phyloP scores from a whole-genome alignment of 2,113 vertebrate genomes.

The Carlito syrichta region DNA sequence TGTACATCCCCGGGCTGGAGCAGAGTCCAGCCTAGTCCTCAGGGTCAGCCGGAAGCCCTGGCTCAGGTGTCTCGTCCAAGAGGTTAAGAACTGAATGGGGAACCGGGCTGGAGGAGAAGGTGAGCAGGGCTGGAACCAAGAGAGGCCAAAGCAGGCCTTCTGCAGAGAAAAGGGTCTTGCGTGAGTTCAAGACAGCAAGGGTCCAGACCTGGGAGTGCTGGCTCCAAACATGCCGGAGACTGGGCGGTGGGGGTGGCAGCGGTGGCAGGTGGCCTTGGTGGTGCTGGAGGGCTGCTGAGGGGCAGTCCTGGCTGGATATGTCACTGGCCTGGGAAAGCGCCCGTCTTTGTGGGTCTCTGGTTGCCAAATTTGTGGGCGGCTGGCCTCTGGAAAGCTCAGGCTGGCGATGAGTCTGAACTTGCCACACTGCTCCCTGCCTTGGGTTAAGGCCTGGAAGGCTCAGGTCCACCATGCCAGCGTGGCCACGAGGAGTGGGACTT shows the following conservation, averaged over 20 bases:
- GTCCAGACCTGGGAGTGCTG: not conserved
- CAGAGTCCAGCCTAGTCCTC: not conserved
- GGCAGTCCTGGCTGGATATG: not conserved
- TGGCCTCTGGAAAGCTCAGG: not conserved
- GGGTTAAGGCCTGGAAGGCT: not conserved
- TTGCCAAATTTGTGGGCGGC: not conserved
- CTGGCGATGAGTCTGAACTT: not conserved
- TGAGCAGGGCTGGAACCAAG: not conserved
- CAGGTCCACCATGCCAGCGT: not conserved
- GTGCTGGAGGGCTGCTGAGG: not conserved
- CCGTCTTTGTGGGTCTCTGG: not conserved
- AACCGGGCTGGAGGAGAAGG: not conserved
- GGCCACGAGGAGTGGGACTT: not conserved
- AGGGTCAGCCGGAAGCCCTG: not conserved
- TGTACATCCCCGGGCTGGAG: not conserved
- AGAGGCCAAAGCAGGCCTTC: not conserved
- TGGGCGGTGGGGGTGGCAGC: not conserved
- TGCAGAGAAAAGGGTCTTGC: not conserved
- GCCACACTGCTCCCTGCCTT: not conserved
- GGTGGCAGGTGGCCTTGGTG: too few species aligned
- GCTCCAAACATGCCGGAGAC: not conserved
- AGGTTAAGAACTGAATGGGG: not conserved
- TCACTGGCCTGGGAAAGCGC: not conserved
- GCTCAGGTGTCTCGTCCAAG: not conserved
- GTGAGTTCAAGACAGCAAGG: not conserved